Conservation (phyloP, 2,888 invertebrate genomes). For the Monopis laevigella region DNA sequence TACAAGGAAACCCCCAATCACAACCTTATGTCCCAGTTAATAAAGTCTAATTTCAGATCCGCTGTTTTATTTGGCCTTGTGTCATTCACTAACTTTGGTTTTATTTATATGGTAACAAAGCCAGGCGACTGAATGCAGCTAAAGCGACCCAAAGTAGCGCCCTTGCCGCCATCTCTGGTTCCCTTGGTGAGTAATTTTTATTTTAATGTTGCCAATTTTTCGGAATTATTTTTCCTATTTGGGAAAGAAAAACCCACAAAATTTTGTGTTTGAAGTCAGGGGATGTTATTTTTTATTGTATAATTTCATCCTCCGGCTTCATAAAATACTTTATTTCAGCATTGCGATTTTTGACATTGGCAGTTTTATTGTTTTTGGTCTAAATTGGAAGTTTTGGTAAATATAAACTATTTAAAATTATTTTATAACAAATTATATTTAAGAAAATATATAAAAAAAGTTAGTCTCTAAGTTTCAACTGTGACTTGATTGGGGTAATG, state of each 20-base stretch:
- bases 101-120: constrained; percentile 71
- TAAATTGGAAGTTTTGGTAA: no score
- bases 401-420: no score
- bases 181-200: constrained; percentile 84
- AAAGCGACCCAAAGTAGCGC: constrained; percentile 82
- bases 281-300: no score
- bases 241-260: neutral
- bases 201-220: constrained; percentile 19
- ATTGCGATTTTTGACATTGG: no score
- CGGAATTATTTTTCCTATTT: neutral
- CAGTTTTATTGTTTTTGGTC: no score
- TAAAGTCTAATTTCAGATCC: constrained; percentile 64
- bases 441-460: no score
- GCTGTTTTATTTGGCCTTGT: constrained; percentile 27
- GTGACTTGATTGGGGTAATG: no score
- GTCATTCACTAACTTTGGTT: constrained; percentile 56
- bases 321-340: no score
- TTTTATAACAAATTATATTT: no score
- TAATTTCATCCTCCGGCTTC: no score
- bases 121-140: constrained; percentile 76
- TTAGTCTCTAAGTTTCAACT: no score
- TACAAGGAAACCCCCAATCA: neutral
- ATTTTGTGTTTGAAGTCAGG: no score
- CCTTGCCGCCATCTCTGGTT: constrained; percentile 89
- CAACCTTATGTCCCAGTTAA: constrained; percentile 30